A percentile compares a stretch with the other conserved stretches of the same genome.
These are phyloP conservation scores for Eptesicus fuscus DNA, from an alignment of 2,113 vertebrate species.

Conservation along the genomic window DNA sequence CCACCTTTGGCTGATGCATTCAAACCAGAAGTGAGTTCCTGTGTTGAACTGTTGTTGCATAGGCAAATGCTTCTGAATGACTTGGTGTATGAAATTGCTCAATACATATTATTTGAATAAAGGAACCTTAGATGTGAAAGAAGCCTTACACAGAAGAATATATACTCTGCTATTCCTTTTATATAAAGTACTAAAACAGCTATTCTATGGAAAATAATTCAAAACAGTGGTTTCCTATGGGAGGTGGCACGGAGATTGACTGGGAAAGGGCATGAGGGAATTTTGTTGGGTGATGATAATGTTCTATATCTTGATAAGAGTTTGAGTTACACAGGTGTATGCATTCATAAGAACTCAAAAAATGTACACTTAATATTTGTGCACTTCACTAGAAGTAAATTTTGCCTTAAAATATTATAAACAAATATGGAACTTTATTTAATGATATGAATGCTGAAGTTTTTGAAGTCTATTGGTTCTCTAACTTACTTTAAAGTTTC, in stretches of 20 bases:
- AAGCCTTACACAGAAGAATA: conserved; percentile 3
- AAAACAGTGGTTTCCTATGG: background rate
- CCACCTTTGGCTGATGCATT: background rate
- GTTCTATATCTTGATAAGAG: background rate
- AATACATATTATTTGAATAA: background rate
- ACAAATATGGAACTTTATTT: background rate
- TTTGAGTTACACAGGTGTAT: background rate
- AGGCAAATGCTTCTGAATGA: background rate
- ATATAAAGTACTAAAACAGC: background rate
- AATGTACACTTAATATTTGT: background rate
- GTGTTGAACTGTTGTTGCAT: background rate
- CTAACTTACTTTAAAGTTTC: conserved; percentile 9
- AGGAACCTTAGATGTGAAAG: background rate
- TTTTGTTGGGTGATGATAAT: background rate
- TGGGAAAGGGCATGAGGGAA: background rate
- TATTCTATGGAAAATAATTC: background rate
- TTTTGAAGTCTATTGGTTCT: background rate
- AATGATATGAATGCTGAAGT: background rate
- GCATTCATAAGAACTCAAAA: background rate
- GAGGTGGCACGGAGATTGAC: background rate
- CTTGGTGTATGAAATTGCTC: background rate
- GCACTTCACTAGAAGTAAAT: background rate
- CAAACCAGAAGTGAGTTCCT: background rate
- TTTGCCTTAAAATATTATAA: conserved; percentile 41
- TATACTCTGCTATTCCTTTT: background rate